Evolutionary conservation across 2,888 invertebrate species (phyloP), one percentile per base, ranked within the genome.

Genomic region (Creontiades dilutus): DNA sequence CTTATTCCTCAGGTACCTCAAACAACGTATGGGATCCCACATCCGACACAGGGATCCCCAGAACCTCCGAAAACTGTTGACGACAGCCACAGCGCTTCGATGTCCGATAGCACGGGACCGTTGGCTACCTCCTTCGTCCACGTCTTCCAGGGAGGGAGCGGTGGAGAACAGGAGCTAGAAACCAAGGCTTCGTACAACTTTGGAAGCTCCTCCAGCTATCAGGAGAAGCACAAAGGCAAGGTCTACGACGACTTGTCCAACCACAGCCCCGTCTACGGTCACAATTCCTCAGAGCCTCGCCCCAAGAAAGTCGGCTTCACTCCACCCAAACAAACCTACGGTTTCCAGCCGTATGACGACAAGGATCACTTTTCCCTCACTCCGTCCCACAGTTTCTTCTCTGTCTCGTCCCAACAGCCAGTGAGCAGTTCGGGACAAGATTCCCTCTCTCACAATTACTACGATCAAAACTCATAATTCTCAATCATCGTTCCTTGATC

Each of bases 281-380:
- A 82, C 84, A 90, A 89, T 48, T 19, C 88, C 0, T 37, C 90
- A 14, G 88, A 81, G 14, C 52, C 57, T 3, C 23, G 46, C 0
- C 68, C 76, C 52, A 85, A 68, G n/a, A 90, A 86, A 57, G 57
- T 80, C n/a, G 88, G 84, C 0, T 92, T 92, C 89, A 90, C 91
- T 80, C 91, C 92, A 4, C 92, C 92, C 48, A 92, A 91, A 48
- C 91, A 92, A 75, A 92, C 92, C 27, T 92, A 90, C 82, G 92
- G 92, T 7, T 92, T 92, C 85, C 90, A 90, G n/a, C 92, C 92
- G 0, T 91, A 91, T 75, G 91, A 91, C 37, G 91, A 91, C 85
- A 75, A 86, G n/a, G 86, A 76, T 13, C 81, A 68, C 61, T 80
- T 89, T 14, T 75, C 90, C 14, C 88, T 88, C 0, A 88, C 88